phyloP scores from a whole-genome alignment of 2,113 vertebrate genomes.

The Microtus ochrogaster region DNA sequence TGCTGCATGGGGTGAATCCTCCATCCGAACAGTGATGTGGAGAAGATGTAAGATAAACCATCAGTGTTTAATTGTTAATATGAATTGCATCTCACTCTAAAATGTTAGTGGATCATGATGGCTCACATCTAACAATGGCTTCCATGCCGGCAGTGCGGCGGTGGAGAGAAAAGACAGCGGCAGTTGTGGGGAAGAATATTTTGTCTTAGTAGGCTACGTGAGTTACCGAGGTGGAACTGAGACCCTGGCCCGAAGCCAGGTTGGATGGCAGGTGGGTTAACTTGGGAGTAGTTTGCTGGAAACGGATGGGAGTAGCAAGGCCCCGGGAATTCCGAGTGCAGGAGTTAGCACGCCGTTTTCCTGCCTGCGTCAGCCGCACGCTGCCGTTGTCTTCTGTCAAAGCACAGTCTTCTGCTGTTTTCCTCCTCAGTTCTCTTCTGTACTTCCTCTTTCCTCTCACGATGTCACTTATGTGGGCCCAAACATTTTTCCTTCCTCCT shows the following conservation, averaged over 20 bases:
- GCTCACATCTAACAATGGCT: not conserved
- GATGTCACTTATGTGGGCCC: not conserved
- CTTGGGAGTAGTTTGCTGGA: not conserved
- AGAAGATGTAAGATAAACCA: not conserved
- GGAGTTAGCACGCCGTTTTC: not conserved
- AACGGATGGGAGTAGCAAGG: not conserved
- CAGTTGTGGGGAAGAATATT: not conserved
- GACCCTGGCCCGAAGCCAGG: not conserved
- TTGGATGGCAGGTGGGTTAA: not conserved
- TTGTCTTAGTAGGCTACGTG: not conserved
- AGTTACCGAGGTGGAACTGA: not conserved
- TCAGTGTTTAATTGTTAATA: slow-evolving; percentile 4
- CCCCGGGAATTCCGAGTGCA: not conserved
- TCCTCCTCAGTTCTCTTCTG: not conserved
- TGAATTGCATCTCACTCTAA: not conserved
- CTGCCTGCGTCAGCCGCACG: not conserved
- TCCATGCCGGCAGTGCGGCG: not conserved
- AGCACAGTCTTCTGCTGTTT: not conserved
- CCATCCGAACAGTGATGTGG: not conserved
- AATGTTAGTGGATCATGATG: not conserved
- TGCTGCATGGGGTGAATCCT: no score
- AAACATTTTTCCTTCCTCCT: not conserved
- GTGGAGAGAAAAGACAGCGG: not conserved
- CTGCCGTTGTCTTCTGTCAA: not conserved
- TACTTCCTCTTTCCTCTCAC: not conserved